Base-by-base conservation (phyloP, 2,888 invertebrate species). In the Ypsolopha sequella region DNA sequence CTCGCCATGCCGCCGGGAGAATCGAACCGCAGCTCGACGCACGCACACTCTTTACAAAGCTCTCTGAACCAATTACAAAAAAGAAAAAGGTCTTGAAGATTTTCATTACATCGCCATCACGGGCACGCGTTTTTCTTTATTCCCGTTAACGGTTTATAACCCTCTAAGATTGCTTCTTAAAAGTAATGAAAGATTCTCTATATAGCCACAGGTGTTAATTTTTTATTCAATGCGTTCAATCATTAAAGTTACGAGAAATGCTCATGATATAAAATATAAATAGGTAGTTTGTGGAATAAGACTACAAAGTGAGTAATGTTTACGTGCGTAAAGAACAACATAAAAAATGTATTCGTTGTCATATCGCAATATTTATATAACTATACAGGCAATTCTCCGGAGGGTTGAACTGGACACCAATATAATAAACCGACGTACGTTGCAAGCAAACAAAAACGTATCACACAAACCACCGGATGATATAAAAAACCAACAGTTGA, bases 31-130 rank as follows among this genome's bases (percentile, higher is more conserved):
- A 70, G 70, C 68, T 63, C 64, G 58, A 59, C 66, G 62, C 69
- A 80, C 75, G 78, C 66, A 62, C 61, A 59, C 59, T 60, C 63
- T 63, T 65, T 66, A 76, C 72, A 76, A 79, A 75, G 74, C 47
- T 36, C 73, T 66, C 68, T 70, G 70, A 74, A 73, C 71, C 76
- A 76, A 78, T 81, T 80, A 76, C 68, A 76, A 76, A 80, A 71
- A 73, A 46, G 45, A 51, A 72, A 73, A 65, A 68, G 70, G 70
- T 67, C 66, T 69, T 63, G 66, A 72, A 73, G 70, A 77, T 76
- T 79, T 78, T 74, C 73, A 76, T 74, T 74, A 73, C 72, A 63
- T 63, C 62, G 56, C 60, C 58, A 56, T 59, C 64, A 64, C 60
- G 54, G 51, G 56, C 33, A 39, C 60, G 54, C 58, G 56, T 60